Conservation (phyloP, 2,888 invertebrate genomes). For the Caenorhabditis japonica region DNA sequence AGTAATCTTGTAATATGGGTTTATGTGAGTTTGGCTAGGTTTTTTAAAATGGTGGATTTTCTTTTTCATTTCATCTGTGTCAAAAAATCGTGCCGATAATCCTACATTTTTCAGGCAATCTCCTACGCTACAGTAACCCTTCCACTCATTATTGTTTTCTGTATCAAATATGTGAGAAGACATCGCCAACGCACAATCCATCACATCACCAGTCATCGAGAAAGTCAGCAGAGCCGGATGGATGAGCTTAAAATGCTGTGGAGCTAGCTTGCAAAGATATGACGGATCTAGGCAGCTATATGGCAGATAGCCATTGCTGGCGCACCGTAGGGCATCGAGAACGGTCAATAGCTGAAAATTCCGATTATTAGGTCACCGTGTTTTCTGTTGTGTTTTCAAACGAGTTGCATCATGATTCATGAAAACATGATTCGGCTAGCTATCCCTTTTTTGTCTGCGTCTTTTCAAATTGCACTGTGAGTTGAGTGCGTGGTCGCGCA, state of each 20-base stretch:
- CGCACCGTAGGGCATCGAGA: too few species aligned
- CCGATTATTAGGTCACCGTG: too few species aligned
- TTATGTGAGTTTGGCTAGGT: conserved; percentile 22
- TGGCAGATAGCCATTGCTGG: too few species aligned
- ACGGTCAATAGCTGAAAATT: too few species aligned
- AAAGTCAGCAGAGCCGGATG: conserved; percentile 33
- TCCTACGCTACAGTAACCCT: conserved; percentile 40
- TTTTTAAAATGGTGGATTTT: neutral
- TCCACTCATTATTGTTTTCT: conserved; percentile 33
- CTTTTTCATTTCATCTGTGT: neutral
- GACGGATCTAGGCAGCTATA: too few species aligned
- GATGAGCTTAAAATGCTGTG: conserved; percentile 28
- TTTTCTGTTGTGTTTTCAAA: too few species aligned
- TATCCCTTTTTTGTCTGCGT: too few species aligned
- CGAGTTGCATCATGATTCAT: too few species aligned
- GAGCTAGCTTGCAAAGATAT: conserved; percentile 17
- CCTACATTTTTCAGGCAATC: conserved; percentile 17
- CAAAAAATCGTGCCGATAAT: neutral
- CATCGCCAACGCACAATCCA: conserved; percentile 38
- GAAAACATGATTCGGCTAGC: too few species aligned
- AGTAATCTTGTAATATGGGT: conserved; percentile 37
- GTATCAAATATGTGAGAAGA: conserved; percentile 30
- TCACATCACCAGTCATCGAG: conserved; percentile 30
- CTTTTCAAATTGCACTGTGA: too few species aligned
- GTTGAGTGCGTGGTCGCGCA: too few species aligned